phyloP scores from a whole-genome alignment of 2,797 vertebrate genomes.

The Pogoniulus pusillus region DNA sequence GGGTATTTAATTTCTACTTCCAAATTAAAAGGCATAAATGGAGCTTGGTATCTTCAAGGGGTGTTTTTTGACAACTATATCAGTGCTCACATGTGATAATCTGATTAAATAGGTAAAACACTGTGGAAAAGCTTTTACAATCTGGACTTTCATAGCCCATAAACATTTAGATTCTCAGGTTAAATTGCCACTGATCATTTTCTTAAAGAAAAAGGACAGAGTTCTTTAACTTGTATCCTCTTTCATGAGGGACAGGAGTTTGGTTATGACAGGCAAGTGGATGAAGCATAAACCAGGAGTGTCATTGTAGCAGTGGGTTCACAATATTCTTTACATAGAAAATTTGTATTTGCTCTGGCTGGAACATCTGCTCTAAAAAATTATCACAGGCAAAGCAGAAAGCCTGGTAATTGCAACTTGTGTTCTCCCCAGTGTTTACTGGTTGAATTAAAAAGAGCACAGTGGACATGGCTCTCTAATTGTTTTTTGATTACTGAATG shows the following conservation, averaged over 20 bases:
- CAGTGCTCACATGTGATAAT: background rate
- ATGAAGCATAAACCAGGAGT: background rate
- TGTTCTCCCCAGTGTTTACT: background rate
- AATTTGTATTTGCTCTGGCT: background rate
- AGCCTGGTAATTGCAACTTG: background rate
- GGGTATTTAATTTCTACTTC: background rate
- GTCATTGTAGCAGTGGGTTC: background rate
- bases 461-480: background rate
- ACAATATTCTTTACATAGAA: background rate
- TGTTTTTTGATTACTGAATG: background rate
- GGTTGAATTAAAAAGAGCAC: background rate
- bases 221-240: background rate
- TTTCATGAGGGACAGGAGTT: background rate
- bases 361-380: background rate
- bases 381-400: background rate
- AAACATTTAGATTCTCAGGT: background rate
- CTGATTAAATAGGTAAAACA: background rate
- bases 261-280: background rate
- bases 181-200: background rate
- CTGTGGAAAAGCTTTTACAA: background rate
- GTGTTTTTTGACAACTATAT: background rate
- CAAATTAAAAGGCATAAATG: background rate
- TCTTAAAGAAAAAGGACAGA: background rate
- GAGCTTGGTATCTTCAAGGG: background rate
- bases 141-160: background rate